Evolutionary conservation across 2,888 invertebrate genomes (phyloP).

Genomic region (Allacma fusca): DNA sequence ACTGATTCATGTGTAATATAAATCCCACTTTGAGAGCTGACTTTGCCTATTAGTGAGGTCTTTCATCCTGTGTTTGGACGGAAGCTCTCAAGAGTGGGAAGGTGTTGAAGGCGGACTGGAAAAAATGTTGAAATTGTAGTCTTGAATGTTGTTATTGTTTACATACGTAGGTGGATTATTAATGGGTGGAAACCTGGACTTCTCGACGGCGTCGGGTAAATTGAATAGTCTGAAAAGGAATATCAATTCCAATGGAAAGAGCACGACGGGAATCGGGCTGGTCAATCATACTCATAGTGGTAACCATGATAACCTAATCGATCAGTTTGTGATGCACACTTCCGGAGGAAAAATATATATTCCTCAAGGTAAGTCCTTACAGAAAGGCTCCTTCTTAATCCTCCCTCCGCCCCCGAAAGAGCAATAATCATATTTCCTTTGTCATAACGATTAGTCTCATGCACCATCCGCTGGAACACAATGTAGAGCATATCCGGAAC

Average conservation of each 20-base stretch:
- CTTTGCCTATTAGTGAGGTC: background rate
- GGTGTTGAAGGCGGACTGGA: constrained; percentile 10
- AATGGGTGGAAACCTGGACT: constrained; percentile 59
- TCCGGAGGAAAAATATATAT: constrained; percentile 61
- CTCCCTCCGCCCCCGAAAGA: background rate
- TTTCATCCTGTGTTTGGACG: background rate
- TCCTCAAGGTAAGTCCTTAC: constrained; percentile 55
- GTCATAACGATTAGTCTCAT: too few species aligned
- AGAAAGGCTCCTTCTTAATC: background rate
- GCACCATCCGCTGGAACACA: too few species aligned
- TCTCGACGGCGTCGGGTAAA: constrained; percentile 56
- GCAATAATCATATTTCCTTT: too few species aligned
- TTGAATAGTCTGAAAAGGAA: constrained; percentile 61
- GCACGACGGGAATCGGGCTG: constrained; percentile 57
- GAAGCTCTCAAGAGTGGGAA: background rate
- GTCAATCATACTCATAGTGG: constrained; percentile 50
- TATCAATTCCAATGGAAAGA: constrained; percentile 61
- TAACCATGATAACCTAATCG: constrained; percentile 59
- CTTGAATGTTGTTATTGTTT: constrained; percentile 22
- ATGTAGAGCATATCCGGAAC: too few species aligned
- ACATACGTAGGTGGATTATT: constrained; percentile 57
- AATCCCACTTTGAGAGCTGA: constrained; percentile 5
- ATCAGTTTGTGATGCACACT: constrained; percentile 61
- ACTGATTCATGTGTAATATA: constrained; percentile 16
- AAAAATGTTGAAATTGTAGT: background rate